Conservation (phyloP, 2,113 vertebrate species). For the Pristiophorus japonicus region DNA sequence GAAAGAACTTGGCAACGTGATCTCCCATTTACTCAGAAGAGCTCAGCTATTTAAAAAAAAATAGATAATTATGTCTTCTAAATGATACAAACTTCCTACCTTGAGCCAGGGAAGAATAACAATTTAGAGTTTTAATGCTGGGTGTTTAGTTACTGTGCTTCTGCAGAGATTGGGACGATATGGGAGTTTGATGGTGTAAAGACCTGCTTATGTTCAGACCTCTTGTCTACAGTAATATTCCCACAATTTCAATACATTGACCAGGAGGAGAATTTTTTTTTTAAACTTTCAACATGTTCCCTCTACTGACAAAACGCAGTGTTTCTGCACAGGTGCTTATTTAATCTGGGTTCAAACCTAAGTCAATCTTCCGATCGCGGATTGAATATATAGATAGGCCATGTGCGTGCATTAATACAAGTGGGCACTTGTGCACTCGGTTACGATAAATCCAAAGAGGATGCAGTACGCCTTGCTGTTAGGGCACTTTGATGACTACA, state of each 20-base stretch:
- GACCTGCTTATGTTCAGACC: no score
- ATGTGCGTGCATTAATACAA: neutral
- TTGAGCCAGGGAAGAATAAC: neutral
- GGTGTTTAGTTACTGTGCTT: neutral
- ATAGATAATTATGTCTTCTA: neutral
- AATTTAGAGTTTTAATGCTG: neutral
- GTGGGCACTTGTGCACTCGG: neutral
- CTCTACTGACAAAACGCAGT: neutral
- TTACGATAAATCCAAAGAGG: conserved; percentile 2
- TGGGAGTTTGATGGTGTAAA: neutral
- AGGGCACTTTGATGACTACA: neutral
- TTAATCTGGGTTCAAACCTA: neutral
- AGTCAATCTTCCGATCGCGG: neutral
- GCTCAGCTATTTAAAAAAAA: neutral
- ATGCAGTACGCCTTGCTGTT: neutral
- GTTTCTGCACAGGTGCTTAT: neutral
- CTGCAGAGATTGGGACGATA: neutral
- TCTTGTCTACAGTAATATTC: neutral
- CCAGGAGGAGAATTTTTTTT: neutral
- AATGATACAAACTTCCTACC: neutral
- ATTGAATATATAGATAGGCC: neutral
- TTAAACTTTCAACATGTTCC: neutral
- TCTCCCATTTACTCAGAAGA: neutral
- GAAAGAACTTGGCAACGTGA: neutral
- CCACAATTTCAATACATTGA: neutral